A percentile compares a stretch with the other conserved stretches of the same genome.
phyloP scores from a whole-genome alignment of 1,140 invertebrate genomes.

The Hesperophylax magnus region DNA sequence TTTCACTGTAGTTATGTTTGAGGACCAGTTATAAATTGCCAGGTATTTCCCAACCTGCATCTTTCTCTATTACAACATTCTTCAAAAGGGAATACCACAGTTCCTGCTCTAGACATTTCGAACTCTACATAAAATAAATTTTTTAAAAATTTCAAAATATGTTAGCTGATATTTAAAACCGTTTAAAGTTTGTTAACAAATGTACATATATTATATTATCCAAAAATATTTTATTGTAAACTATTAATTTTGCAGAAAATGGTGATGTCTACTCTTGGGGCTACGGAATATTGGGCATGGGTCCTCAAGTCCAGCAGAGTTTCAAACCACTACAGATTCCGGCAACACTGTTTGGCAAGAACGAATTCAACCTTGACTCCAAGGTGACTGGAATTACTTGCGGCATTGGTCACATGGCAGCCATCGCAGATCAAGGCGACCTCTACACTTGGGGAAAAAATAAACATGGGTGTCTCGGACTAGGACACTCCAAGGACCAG shows the following conservation, averaged over 20 bases:
- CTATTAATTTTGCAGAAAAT: conserved; percentile 72
- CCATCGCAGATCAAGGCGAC: conserved; percentile 84
- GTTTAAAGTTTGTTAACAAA: too few species aligned
- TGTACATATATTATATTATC: too few species aligned
- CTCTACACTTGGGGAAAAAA: conserved; percentile 94
- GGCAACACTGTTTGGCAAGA: conserved; percentile 85
- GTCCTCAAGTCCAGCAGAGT: conserved; percentile 81
- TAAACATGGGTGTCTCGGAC: conserved; percentile 84
- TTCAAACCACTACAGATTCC: conserved; percentile 81
- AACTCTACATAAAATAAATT: too few species aligned
- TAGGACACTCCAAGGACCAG: conserved; percentile 85
- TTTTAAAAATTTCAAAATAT: too few species aligned
- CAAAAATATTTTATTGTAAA: too few species aligned
- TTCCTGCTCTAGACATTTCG: too few species aligned
- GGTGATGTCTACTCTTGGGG: conserved; percentile 94
- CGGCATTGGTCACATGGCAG: conserved; percentile 86
- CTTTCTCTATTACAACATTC: too few species aligned
- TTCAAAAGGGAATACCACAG: too few species aligned
- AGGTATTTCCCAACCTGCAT: too few species aligned
- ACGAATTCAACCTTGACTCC: conserved; percentile 82
- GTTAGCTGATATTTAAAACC: too few species aligned
- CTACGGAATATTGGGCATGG: conserved; percentile 90
- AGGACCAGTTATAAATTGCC: too few species aligned
- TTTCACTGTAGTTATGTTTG: too few species aligned
- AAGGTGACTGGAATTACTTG: conserved; percentile 78